Evolutionary conservation across 2,113 vertebrate genomes (phyloP).

Genomic region (Microtus oregoni): DNA sequence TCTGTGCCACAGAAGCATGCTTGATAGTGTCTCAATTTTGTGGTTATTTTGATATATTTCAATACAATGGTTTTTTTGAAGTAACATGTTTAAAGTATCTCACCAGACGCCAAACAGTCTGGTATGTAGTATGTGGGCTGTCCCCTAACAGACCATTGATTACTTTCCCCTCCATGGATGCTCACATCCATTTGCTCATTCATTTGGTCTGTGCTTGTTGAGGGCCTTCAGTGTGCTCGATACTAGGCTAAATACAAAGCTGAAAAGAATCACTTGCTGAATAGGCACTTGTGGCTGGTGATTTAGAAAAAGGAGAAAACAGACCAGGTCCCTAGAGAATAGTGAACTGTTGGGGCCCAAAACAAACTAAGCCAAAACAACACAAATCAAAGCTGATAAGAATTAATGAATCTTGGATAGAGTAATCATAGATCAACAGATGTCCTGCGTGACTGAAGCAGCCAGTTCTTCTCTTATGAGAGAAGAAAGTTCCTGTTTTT

Average conservation of each 20-base stretch:
- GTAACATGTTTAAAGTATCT: neutral
- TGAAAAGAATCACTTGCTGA: neutral
- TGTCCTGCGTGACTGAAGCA: neutral
- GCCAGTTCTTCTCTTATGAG: neutral
- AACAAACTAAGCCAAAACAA: neutral
- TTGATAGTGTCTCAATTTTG: neutral
- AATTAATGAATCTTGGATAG: neutral
- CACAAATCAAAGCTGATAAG: neutral
- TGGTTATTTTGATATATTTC: neutral
- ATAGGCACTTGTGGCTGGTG: neutral
- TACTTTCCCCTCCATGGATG: neutral
- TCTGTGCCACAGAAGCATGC: rapidly evolving
- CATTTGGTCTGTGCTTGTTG: neutral
- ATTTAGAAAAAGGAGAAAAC: neutral
- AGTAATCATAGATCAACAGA: neutral
- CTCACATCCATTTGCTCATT: rapidly evolving
- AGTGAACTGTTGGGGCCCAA: neutral
- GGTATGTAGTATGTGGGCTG: neutral
- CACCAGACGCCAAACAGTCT: neutral
- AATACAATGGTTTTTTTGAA: neutral
- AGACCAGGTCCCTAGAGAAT: neutral
- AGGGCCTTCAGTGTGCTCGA: neutral
- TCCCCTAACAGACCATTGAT: neutral
- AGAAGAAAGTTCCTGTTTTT: neutral
- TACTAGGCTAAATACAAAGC: neutral